Evolutionary conservation across 2,888 invertebrate genomes (phyloP).

Genomic region (Cantharis nigra): DNA sequence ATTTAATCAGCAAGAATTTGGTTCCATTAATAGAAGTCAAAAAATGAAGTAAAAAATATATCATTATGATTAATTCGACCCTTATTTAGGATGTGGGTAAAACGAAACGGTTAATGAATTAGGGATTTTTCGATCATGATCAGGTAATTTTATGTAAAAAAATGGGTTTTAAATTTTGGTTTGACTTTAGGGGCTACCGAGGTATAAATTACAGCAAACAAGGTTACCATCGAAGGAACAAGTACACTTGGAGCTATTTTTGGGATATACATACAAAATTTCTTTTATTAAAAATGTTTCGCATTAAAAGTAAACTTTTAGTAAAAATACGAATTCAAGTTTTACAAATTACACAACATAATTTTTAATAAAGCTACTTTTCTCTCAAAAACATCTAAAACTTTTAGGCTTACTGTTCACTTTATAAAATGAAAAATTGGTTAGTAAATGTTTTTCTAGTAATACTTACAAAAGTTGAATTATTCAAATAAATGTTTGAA

Average conservation of each 20-base stretch:
- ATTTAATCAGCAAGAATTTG: not conserved
- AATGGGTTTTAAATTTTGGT: not conserved
- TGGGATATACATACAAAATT: too few species aligned
- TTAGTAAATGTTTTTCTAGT: not conserved
- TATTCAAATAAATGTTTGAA: not conserved
- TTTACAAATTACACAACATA: not conserved
- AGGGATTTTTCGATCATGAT: not conserved
- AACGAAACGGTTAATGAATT: not conserved
- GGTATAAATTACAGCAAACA: not conserved
- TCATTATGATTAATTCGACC: not conserved
- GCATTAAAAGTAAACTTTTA: not conserved
- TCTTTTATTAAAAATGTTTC: not conserved
- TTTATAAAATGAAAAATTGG: not conserved
- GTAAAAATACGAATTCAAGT: not conserved
- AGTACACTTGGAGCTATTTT: not conserved
- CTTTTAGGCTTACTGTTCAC: not conserved
- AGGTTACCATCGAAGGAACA: not conserved
- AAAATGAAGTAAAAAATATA: not conserved
- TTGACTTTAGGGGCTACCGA: not conserved
- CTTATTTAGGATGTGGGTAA: not conserved
- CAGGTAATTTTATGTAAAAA: not conserved
- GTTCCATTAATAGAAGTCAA: not conserved
- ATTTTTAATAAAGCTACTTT: not conserved
- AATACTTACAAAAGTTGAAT: not conserved
- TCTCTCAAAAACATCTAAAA: not conserved